Evolutionary conservation across 2,113 vertebrate genomes (phyloP).

Genomic region (Pelecanoides urinatrix): DNA sequence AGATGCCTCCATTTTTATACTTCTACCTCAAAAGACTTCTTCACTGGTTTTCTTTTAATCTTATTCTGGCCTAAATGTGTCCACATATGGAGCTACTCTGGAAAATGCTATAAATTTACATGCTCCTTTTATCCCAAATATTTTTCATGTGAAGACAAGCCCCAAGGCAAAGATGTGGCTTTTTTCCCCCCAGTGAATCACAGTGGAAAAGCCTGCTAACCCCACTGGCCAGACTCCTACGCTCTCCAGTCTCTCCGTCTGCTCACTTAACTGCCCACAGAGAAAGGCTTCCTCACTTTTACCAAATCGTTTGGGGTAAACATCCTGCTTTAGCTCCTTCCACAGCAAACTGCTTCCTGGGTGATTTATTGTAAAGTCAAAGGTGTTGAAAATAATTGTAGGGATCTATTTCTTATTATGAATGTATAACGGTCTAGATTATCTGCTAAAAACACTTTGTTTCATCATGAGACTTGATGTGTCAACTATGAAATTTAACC

Average conservation of each 20-base stretch:
- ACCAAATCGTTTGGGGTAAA: neutral
- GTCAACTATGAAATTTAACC: neutral
- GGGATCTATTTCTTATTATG: neutral
- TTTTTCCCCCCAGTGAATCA: neutral
- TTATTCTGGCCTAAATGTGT: neutral
- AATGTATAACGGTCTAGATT: neutral
- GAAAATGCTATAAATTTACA: neutral
- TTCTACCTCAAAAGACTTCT: neutral
- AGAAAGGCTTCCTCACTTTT: neutral
- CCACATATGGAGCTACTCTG: neutral
- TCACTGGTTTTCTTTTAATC: neutral
- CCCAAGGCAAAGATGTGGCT: neutral
- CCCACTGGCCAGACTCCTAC: neutral
- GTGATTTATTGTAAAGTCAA: neutral
- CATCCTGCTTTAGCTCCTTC: neutral
- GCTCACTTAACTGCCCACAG: neutral
- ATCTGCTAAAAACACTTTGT: neutral
- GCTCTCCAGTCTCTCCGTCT: neutral
- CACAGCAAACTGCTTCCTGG: neutral
- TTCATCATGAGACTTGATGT: neutral
- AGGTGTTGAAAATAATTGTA: neutral
- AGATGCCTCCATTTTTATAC: neutral
- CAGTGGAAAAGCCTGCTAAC: neutral
- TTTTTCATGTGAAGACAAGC: slow-evolving; percentile 9
- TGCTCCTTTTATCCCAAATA: neutral